Base-by-base conservation (phyloP, 1,140 invertebrate genomes). In the Pomacea maculata region DNA sequence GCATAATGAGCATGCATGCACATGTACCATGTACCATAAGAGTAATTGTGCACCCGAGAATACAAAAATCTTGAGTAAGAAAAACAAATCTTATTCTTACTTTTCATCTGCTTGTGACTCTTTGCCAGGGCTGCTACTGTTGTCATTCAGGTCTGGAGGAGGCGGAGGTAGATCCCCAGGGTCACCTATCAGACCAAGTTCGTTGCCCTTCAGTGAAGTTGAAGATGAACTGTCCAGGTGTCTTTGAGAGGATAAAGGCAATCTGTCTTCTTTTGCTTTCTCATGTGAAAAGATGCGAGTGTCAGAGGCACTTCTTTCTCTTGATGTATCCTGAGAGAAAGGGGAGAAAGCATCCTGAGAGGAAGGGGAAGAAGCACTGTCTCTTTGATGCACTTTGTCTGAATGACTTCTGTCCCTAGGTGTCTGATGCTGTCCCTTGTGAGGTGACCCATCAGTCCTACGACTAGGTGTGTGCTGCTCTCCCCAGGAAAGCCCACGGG, bases 81-180 rank as follows among this genome's bases (percentile, higher is more conserved):
- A 52, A 25, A 14, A 4, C 10, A 2, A 74, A 11, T 52, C 34
- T n/a, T 14, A 8, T 54, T 79, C 81, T 82, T 77, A 82, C 81
- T 29, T 15, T 64, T 75, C 65, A 19, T 79, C 55, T 61, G 17
- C 71, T 29, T 78, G 75, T 34, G 78, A 54, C 9, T 79, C 76
- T 67, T 80, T 63, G 8, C 29, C 71, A 15, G 67, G 70, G 17
- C 52, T 78, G 52, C 77, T 65, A 25, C 52, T 54, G 15, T 45
- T 70, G 54, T 71, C 67, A 52, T 71, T 57, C 52, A 88, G 72
- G 61, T 88, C 84, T 15, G 83, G 79, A 21, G 85, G 85, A 52
- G 86, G 85, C 8, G 85, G 85, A 63, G 87, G 85, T 61, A 87
- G 83, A 11, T 88, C 85, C 63, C 80, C 80, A 34, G 29, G n/a